These are phyloP conservation scores for Brachyopa scutellaris DNA, from an alignment of 2,888 invertebrate species.

Conservation along the genomic window DNA sequence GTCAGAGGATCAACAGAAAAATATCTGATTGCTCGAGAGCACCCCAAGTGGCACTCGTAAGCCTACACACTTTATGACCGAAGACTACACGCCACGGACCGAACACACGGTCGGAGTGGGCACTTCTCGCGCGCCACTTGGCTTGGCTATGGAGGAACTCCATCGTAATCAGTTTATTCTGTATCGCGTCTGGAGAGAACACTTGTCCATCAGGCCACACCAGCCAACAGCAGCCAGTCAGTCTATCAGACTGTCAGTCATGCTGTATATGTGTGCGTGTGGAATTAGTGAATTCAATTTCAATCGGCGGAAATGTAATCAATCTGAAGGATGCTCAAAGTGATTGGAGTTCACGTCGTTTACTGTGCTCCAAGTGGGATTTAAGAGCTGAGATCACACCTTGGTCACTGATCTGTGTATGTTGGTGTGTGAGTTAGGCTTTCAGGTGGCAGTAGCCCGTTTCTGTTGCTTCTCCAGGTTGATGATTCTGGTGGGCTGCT, in stretches of 20 bases:
- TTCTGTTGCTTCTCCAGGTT: conserved; percentile 15
- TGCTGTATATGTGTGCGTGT: conserved; percentile 14
- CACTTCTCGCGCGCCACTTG: conserved; percentile 63
- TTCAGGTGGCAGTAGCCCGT: conserved; percentile 57
- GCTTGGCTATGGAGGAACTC: conserved; percentile 15
- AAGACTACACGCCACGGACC: conserved; percentile 66
- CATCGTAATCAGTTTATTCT: conserved; percentile 56
- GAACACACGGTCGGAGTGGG: conserved; percentile 65
- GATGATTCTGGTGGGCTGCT: conserved; percentile 24
- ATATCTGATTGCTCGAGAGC: conserved; percentile 71
- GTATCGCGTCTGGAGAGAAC: conserved; percentile 34
- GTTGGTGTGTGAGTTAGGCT: conserved; percentile 14
- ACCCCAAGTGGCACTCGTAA: conserved; percentile 59
- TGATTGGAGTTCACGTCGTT: conserved; percentile 69
- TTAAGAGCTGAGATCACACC: conserved; percentile 62
- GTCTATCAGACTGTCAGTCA: conserved; percentile 61
- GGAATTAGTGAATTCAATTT: conserved; percentile 70
- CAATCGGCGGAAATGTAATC: conserved; percentile 71
- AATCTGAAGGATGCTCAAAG: conserved; percentile 69
- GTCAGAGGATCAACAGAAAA: conserved; percentile 62
- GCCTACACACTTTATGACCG: conserved; percentile 71
- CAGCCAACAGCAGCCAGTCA: conserved; percentile 57
- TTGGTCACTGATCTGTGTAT: conserved; percentile 11
- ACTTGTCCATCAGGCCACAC: conserved; percentile 23
- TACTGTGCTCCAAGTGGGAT: conserved; percentile 51